Percentiles rank a stretch among this genome's conserved stretches.
These are phyloP conservation scores for Tautogolabrus adspersus DNA, from an alignment of 2,113 vertebrate genomes.

Conservation along the genomic window DNA sequence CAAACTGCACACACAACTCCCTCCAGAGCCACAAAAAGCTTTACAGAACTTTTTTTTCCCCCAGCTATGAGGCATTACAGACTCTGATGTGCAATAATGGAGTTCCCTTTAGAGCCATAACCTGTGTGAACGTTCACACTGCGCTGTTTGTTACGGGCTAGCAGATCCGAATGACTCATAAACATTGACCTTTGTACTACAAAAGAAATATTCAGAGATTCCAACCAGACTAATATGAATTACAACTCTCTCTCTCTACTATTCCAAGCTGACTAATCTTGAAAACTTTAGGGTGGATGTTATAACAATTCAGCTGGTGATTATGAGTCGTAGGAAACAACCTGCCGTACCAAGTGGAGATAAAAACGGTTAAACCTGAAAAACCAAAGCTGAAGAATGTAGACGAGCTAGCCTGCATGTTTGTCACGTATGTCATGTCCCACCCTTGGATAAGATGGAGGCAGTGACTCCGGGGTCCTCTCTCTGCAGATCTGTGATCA, in stretches of 20 bases:
- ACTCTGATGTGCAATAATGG: not conserved
- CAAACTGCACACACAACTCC: not conserved
- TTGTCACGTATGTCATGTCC: not conserved
- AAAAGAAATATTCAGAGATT: not conserved
- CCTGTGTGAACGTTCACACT: not conserved
- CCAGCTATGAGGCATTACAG: not conserved
- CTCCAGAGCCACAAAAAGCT: no score
- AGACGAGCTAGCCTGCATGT: not conserved
- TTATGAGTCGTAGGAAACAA: not conserved
- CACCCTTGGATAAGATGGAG: constrained; percentile 85
- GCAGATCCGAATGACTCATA: not conserved
- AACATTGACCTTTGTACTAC: no score
- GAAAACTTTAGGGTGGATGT: not conserved
- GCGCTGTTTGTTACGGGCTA: no score
- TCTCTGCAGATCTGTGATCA: constrained; percentile 86
- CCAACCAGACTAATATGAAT: not conserved
- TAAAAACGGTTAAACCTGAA: not conserved
- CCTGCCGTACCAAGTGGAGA: not conserved
- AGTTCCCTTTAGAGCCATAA: no score
- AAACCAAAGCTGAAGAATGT: constrained; percentile 1
- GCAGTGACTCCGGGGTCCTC: constrained; percentile 89
- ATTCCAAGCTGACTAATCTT: not conserved
- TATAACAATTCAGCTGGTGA: not conserved
- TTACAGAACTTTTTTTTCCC: no score
- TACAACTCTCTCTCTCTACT: not conserved